A percentile compares a stretch with the other conserved stretches of the same genome.
Conservation (phyloP, 2,113 vertebrate genomes). For the Puma concolor region DNA sequence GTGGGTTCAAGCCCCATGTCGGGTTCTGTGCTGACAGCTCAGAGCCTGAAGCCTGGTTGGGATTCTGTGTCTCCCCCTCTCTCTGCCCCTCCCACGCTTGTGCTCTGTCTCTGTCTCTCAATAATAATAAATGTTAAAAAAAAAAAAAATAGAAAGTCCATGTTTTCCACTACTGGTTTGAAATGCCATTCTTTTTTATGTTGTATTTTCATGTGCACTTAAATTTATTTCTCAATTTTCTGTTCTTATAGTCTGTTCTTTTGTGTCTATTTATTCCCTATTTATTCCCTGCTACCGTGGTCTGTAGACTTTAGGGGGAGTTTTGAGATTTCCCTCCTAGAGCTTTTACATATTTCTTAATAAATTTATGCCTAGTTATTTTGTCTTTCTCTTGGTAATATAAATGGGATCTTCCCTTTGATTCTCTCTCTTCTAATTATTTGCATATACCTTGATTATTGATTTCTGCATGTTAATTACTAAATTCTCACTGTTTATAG, state of each 20-base stretch:
- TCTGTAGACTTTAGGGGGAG: neutral
- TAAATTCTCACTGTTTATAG: neutral
- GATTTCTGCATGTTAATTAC: neutral
- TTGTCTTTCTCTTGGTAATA: conserved; percentile 11
- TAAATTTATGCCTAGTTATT: neutral
- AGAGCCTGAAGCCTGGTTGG: too few relatives aligned
- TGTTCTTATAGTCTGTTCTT: neutral
- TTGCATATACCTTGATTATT: neutral
- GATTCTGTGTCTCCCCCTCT: too few relatives aligned
- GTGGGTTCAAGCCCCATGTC: too few relatives aligned
- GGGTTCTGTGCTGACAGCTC: too few relatives aligned
- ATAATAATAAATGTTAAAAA: too few relatives aligned
- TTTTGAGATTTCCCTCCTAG: neutral
- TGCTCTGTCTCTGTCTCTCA: too few relatives aligned
- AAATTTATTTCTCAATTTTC: neutral
- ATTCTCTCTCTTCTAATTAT: neutral
- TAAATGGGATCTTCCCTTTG: neutral
- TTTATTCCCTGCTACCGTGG: neutral
- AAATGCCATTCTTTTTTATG: neutral
- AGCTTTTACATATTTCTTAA: neutral
- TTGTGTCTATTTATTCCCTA: neutral
- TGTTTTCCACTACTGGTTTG: neutral
- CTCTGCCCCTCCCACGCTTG: too few relatives aligned
- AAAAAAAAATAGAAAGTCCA: too few relatives aligned
- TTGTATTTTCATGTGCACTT: neutral